These are phyloP conservation scores for Lottia gigantea DNA, from an alignment of 2,888 invertebrate genomes.

Conservation along the genomic window DNA sequence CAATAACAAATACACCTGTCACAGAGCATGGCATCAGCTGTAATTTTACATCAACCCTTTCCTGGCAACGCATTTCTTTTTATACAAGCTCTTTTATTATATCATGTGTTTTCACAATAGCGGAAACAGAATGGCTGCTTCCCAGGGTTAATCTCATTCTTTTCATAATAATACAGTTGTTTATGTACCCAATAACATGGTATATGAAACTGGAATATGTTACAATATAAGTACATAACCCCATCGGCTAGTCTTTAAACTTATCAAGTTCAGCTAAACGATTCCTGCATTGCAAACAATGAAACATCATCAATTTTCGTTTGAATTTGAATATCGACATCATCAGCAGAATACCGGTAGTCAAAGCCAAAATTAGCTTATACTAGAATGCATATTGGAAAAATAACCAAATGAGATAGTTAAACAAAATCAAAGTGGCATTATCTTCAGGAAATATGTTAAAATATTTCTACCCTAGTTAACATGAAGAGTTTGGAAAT, in stretches of 20 bases:
- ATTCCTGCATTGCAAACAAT: too few relatives aligned
- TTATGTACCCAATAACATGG: constrained; percentile 6
- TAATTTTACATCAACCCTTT: constrained; percentile 1
- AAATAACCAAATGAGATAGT: too few relatives aligned
- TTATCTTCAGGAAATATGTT: too few relatives aligned
- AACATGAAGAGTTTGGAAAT: too few relatives aligned
- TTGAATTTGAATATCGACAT: too few relatives aligned
- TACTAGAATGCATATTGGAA: too few relatives aligned
- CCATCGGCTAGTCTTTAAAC: neutral
- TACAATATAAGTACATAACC: constrained; percentile 7
- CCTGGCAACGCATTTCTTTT: neutral
- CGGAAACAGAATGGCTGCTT: constrained; percentile 9
- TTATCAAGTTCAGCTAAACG: too few relatives aligned
- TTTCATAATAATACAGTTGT: neutral
- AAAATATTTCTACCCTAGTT: too few relatives aligned
- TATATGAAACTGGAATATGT: constrained; percentile 8
- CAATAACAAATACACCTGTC: constrained; percentile 7
- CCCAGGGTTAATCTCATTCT: neutral
- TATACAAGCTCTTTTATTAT: neutral
- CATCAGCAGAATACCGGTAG: too few relatives aligned
- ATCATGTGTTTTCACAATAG: constrained; percentile 4
- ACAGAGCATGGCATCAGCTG: neutral
- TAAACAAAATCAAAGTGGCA: too few relatives aligned
- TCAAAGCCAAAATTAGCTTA: too few relatives aligned
- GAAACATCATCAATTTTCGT: too few relatives aligned